Evolutionary conservation across 2,113 vertebrate genomes (phyloP).

Genomic region (Tricholaema leucomelas): DNA sequence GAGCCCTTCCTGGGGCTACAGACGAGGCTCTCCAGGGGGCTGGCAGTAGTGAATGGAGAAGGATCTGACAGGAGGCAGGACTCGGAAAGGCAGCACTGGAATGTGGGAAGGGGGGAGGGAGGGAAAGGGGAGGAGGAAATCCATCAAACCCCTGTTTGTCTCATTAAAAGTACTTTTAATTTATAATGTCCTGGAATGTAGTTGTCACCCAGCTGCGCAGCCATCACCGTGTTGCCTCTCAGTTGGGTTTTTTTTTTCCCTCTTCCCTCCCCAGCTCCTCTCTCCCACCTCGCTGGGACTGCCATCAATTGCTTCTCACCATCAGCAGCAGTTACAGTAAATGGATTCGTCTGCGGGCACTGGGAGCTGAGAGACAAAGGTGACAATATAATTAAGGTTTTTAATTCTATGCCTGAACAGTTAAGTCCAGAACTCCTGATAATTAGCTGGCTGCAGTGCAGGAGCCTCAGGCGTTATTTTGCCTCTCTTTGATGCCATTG

Average conservation of each 20-base stretch:
- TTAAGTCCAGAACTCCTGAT: conserved; percentile 96
- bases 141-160: conserved; percentile 74
- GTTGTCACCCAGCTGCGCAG: conserved; percentile 72
- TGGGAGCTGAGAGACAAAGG: conserved; percentile 82
- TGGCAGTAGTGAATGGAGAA: not conserved
- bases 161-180: conserved; percentile 82
- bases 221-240: conserved; percentile 56
- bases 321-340: conserved; percentile 82
- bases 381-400: conserved; percentile 98
- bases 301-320: conserved; percentile 80
- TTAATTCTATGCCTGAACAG: conserved; percentile 99
- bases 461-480: conserved; percentile 93
- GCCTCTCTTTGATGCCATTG: conserved; percentile 61
- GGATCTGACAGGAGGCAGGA: conserved; percentile 15
- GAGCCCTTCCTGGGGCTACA: not conserved
- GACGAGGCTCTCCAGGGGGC: not conserved
- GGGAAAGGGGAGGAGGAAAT: conserved; percentile 59
- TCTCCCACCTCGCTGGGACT: conserved; percentile 74
- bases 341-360: conserved; percentile 85
- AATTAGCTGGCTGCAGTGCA: conserved; percentile 92
- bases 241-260: not conserved
- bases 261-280: not conserved
- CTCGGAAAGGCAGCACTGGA: conserved; percentile 31
- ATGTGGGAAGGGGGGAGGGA: not conserved
- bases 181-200: conserved; percentile 78